Evolutionary conservation across 2,888 invertebrate genomes (phyloP).

Genomic region (Neoascia interrupta): DNA sequence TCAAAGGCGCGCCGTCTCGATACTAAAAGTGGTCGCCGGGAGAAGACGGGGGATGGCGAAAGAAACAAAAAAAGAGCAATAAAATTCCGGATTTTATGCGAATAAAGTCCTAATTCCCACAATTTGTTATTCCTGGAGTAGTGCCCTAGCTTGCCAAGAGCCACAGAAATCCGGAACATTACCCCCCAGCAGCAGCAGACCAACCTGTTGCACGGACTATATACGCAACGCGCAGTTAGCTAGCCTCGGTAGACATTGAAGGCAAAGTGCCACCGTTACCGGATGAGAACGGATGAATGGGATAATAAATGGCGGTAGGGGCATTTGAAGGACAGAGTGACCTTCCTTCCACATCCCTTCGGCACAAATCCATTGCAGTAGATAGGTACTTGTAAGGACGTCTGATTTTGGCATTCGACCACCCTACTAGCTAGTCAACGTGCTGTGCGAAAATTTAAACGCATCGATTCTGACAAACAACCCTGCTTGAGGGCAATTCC

Average conservation of each 20-base stretch:
- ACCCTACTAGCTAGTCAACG: conserved; percentile 22
- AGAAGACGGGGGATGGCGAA: not conserved
- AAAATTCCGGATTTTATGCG: conserved; percentile 65
- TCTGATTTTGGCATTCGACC: conserved; percentile 48
- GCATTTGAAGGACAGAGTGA: conserved; percentile 43
- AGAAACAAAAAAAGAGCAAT: conserved; percentile 49
- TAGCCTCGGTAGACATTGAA: conserved; percentile 20
- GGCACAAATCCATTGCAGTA: not conserved
- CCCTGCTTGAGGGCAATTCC: conserved; percentile 31
- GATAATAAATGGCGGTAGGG: conserved; percentile 42
- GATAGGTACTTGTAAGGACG: no score
- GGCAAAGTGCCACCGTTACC: conserved; percentile 22
- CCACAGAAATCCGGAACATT: conserved; percentile 23
- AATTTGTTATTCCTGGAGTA: conserved; percentile 56
- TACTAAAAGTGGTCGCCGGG: conserved; percentile 4
- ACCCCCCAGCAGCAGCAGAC: conserved; percentile 7
- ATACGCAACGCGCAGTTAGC: conserved; percentile 59
- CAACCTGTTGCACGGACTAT: conserved; percentile 48
- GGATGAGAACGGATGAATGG: conserved; percentile 51
- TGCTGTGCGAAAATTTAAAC: conserved; percentile 52
- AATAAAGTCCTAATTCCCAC: conserved; percentile 65
- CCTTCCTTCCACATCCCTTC: conserved; percentile 23
- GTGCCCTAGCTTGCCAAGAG: conserved; percentile 5
- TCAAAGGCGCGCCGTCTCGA: conserved; percentile 28
- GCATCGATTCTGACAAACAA: conserved; percentile 44